Conservation (phyloP, 2,888 invertebrate species). For the Drosophila subquinaria region DNA sequence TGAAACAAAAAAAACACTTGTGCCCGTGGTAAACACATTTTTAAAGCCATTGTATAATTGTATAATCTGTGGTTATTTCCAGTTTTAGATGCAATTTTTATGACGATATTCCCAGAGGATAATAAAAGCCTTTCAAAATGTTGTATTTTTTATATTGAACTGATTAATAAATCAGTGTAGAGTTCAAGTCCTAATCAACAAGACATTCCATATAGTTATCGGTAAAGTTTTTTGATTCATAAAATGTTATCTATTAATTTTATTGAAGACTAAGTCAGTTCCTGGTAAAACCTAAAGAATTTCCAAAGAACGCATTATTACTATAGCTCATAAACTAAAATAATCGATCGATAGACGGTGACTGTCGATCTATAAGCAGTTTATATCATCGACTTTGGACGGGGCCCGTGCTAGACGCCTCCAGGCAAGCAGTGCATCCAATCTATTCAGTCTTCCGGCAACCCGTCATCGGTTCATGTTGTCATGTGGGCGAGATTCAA, state of each 20-base stretch:
- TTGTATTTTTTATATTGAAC: neutral
- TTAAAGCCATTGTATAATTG: neutral
- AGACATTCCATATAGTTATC: neutral
- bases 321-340: neutral
- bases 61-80: neutral
- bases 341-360: neutral
- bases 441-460: neutral
- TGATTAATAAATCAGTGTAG: neutral
- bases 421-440: neutral
- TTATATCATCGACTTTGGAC: neutral
- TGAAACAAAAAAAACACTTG: neutral
- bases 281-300: neutral
- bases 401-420: constrained; percentile 2
- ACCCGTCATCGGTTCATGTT: neutral
- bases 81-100: neutral
- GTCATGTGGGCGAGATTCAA: neutral
- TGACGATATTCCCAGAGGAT: neutral
- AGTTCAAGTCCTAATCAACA: neutral
- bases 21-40: neutral
- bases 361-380: neutral
- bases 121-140: no score
- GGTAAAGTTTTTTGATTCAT: neutral
- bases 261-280: neutral
- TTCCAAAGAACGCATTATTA: neutral
- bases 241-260: neutral